These are phyloP conservation scores for Formica exsecta DNA, from an alignment of 1,140 invertebrate species.

Conservation along the genomic window DNA sequence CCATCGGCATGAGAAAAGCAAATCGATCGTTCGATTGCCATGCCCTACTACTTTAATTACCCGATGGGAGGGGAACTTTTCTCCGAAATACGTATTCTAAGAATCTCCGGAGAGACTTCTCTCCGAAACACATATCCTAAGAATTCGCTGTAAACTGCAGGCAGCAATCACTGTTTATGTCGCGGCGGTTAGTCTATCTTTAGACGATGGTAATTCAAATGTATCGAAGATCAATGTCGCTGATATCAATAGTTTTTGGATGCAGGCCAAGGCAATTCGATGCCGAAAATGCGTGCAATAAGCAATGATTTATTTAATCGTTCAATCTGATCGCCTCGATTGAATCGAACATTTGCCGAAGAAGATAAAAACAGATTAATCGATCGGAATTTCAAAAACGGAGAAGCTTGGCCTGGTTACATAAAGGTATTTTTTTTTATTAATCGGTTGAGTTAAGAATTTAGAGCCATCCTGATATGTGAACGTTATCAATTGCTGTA, in stretches of 20 bases:
- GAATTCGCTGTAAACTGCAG: background rate
- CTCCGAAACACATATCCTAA: background rate
- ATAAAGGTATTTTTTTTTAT: conserved; percentile 37
- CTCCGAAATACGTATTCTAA: background rate
- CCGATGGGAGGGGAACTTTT: background rate
- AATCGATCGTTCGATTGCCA: background rate
- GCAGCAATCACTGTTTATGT: background rate
- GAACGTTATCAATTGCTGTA: conserved; percentile 1
- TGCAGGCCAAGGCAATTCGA: conserved; percentile 71
- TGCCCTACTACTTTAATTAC: conserved; percentile 29
- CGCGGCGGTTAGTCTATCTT: background rate
- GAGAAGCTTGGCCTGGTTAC: conserved; percentile 1
- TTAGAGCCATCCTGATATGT: conserved; percentile 17
- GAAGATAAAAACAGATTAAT: background rate
- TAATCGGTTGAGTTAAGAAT: conserved; percentile 32
- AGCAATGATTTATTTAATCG: conserved; percentile 75
- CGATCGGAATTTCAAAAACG: conserved; percentile 7
- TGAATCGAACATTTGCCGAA: conserved; percentile 5
- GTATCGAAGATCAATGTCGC: conserved; percentile 71
- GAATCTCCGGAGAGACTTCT: background rate
- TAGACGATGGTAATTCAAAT: conserved; percentile 70
- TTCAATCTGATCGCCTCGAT: conserved; percentile 21
- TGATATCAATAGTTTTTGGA: conserved; percentile 73
- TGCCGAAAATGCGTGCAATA: conserved; percentile 74
- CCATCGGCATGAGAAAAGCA: background rate